A percentile compares a stretch with the other conserved stretches of the same genome.
phyloP scores from a whole-genome alignment of 2,888 invertebrate genomes.

The Lasioglossum marginatum region DNA sequence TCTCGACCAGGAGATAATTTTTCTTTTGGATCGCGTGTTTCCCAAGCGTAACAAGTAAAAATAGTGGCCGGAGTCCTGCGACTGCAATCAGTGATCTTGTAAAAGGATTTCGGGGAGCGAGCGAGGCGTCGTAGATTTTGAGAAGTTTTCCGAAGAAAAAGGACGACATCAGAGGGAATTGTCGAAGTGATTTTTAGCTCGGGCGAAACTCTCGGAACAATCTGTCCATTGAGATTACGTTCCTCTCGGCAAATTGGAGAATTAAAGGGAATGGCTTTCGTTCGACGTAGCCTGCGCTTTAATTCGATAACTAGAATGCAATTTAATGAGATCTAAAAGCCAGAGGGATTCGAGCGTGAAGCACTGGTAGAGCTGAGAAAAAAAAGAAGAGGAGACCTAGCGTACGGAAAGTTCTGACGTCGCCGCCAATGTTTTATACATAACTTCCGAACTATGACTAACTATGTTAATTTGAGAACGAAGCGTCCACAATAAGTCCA shows the following conservation, averaged over 20 bases:
- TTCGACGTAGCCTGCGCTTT: slow-evolving; percentile 18
- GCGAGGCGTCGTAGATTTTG: slow-evolving; percentile 5
- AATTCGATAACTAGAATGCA: slow-evolving; percentile 29
- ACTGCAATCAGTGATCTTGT: slow-evolving; percentile 8
- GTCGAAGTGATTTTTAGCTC: slow-evolving; percentile 15
- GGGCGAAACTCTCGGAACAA: slow-evolving; percentile 17
- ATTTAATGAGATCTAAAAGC: slow-evolving; percentile 18
- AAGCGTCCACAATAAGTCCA: background rate
- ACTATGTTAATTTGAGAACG: slow-evolving; percentile 5
- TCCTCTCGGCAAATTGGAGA: slow-evolving; percentile 15
- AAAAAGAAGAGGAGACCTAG: background rate
- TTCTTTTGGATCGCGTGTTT: background rate
- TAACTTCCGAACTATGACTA: slow-evolving; percentile 1
- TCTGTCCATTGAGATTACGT: slow-evolving; percentile 18
- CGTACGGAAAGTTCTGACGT: background rate
- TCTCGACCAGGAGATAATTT: background rate
- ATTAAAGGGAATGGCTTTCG: slow-evolving; percentile 16
- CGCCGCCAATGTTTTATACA: slow-evolving; percentile 3
- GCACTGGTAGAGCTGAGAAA: background rate
- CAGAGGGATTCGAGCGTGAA: slow-evolving; percentile 19
- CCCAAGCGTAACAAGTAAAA: background rate
- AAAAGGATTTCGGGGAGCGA: slow-evolving; percentile 7
- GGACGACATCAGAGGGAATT: background rate
- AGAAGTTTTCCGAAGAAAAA: slow-evolving; percentile 1
- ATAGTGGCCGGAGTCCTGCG: background rate